phyloP scores from a whole-genome alignment of 2,113 vertebrate species.

The Azemiops feae region DNA sequence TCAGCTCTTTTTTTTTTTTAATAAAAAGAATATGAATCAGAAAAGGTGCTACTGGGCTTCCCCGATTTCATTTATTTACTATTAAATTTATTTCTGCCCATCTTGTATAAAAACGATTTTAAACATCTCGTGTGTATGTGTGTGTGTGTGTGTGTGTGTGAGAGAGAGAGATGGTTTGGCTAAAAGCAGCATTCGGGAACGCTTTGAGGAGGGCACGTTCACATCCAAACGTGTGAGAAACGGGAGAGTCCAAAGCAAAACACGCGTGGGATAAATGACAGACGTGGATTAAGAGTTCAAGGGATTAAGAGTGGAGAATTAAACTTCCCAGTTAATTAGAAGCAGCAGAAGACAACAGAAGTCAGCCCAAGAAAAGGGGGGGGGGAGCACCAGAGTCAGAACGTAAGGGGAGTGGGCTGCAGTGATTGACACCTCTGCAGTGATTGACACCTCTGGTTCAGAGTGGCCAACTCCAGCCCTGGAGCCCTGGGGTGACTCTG shows the following conservation, averaged over 20 bases:
- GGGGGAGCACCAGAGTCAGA: neutral
- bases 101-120: rapidly evolving
- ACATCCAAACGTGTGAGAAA: neutral
- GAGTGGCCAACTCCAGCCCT: neutral
- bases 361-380: neutral
- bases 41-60: neutral
- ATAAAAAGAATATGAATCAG: neutral
- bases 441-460: neutral
- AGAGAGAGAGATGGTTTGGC: too few relatives aligned
- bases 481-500: neutral
- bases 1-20: neutral
- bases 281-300: neutral
- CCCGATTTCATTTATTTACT: neutral
- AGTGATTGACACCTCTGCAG: neutral
- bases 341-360: neutral
- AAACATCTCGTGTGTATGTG: neutral
- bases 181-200: neutral
- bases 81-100: neutral
- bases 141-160: too few relatives aligned
- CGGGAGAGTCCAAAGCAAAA: rapidly evolving
- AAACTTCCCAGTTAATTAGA: neutral
- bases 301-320: neutral
- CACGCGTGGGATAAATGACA: neutral
- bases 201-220: neutral
- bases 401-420: neutral